Base-by-base conservation (phyloP, 2,888 invertebrate genomes). In the Bellardia bayeri region DNA sequence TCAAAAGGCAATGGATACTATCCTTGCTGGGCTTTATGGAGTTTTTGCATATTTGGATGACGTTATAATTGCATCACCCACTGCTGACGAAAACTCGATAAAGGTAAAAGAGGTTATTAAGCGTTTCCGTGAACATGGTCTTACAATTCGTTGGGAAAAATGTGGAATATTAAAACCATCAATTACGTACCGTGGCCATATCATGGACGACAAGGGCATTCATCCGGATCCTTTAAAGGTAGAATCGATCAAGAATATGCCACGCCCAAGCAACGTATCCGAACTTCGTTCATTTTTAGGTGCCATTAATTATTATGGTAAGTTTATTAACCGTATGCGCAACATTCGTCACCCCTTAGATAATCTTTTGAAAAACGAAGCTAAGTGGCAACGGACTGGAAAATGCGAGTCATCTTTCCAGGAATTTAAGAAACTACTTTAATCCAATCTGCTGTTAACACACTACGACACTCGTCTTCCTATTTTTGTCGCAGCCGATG, bases 151-250 rank as follows among this genome's bases (percentile, higher is more conserved):
- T 45, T 83, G 76, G 76, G 16, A 61, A 3, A 33, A 83, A 63
- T 83, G 83, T n/a, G 69, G 71, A 63, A 69, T 82, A 42, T 76
- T 82, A 3, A 11, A 69, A 69, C 40, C 82, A 23, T 54, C 66
- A 13, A 74, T 74, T 63, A 33, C 40, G 63, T 74, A 82, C 14
- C 74, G 76, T 33, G 82, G 82, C 0, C 69, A 78, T 37, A 16
- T 84, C 1, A 33, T 78, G 2, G 83, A 84, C 23, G 1, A 9
- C 14, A 78, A 78, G 40, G 83, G 64, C 13, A 64, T 66, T n/a
- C 51, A 74, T 8, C 72, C 81, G 2, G 81, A 71, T 81, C 81
- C 81, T 30, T 14, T 4, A 1, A 76, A 83, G 14, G 51, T 83
- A 2, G 69, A 79, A 42, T 45, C 80, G n/a, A 85, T 85, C 14